Base-by-base conservation (phyloP, 2,113 vertebrate species). In the Polypterus bichir region DNA sequence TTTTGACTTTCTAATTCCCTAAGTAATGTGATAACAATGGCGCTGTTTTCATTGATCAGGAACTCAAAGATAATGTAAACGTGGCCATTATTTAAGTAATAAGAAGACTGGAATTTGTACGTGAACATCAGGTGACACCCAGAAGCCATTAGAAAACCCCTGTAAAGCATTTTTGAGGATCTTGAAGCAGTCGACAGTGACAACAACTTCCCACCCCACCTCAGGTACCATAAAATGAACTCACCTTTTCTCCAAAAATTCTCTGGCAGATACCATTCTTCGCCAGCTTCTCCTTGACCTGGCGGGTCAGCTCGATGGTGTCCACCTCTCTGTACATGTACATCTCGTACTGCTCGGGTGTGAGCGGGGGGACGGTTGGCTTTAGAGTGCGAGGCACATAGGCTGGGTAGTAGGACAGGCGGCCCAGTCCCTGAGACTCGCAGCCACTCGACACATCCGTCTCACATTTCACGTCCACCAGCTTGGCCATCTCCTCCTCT, bases 241-340 rank as follows among this genome's bases (percentile, higher is more conserved):
- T 72, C 75, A 98, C 96, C 95, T 99, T 99, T 80, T 99, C 96
- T 59, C 96, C 96, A 0, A 99, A 99, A 83, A 99, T 97, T 78
- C 96, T 82, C 79, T 99, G 96, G 77, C 95, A 99, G 85, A 99
- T 98, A 49, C 96, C 96, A 0, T 97, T 99, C 84, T 99, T 98
- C 47, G 96, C 94, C 73, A 99, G 77, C 75, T 98, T 99, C 83
- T 99, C 95, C 78, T 99, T 99, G 75, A 98, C 96, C 81, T 97
- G 95, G 63, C 94, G 81, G 0, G 95, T 99, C 70, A 99, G 83
- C 71, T 98, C 96, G 8, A 94, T 69, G 0, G 96, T 99, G 78
- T 99, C 95, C 78, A 99, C 96, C 76, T 99, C 96, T 3, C 93
- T 80, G 81, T 98, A 99, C 96, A 99, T 99, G 83, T 99, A 99